Conservation (phyloP, 2,888 invertebrate species). For the Alloscopus bannaensis region DNA sequence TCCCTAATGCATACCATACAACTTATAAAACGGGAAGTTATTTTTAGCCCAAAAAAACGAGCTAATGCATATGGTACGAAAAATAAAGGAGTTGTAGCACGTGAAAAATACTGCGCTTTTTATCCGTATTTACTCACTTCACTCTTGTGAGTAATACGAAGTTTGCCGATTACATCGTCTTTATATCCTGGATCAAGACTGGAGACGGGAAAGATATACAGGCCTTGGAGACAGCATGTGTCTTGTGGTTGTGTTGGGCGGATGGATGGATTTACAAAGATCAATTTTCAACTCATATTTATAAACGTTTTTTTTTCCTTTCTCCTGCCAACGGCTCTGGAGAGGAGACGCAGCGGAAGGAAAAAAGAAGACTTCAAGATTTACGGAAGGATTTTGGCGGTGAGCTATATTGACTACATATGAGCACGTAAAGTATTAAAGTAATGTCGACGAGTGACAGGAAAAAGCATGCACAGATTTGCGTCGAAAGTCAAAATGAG, state of each 20-base stretch:
- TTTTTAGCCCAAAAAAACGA: too few relatives aligned
- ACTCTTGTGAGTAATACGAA: not conserved
- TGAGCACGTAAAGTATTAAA: not conserved
- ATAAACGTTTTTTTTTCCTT: constrained; percentile 40
- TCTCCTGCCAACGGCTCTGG: not conserved
- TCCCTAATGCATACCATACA: too few relatives aligned
- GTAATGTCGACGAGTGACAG: too few relatives aligned
- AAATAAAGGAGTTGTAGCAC: too few relatives aligned
- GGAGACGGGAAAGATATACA: not conserved
- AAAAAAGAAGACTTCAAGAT: constrained; percentile 16
- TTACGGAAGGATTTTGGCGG: constrained; percentile 30
- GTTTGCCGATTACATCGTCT: not conserved
- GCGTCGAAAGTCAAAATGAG: not conserved
- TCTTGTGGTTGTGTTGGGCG: not conserved
- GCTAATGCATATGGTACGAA: too few relatives aligned
- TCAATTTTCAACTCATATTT: constrained; percentile 46
- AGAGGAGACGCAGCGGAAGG: not conserved
- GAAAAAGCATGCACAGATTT: too few relatives aligned
- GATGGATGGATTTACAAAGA: constrained; percentile 47
- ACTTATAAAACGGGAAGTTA: too few relatives aligned
- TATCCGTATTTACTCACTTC: not conserved
- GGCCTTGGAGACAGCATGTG: not conserved
- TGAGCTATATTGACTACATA: constrained; percentile 17
- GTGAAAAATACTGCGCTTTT: too few relatives aligned
- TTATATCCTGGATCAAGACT: not conserved